These are phyloP conservation scores for Cotesia typhae DNA, from an alignment of 1,140 invertebrate genomes.

Conservation along the genomic window DNA sequence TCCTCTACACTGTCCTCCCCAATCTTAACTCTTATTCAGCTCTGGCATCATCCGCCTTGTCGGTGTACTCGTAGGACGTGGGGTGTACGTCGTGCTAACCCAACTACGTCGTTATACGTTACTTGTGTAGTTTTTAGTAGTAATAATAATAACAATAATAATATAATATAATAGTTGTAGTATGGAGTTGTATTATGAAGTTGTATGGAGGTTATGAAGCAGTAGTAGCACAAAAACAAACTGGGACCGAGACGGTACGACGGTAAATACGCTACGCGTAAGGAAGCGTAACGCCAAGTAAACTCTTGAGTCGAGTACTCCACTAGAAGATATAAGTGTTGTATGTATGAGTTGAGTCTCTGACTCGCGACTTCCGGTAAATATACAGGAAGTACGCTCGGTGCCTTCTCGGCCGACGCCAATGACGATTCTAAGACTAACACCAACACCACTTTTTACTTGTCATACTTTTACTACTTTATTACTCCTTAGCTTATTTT, in stretches of 20 bases:
- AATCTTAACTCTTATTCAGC: not conserved
- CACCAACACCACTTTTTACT: not conserved
- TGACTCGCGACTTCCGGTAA: slow-evolving; percentile 60
- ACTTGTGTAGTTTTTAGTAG: too few relatives aligned
- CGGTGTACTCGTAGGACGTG: not conserved
- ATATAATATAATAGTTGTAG: too few relatives aligned
- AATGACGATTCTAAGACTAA: too few relatives aligned
- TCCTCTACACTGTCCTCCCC: not conserved
- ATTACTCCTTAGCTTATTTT: too few relatives aligned
- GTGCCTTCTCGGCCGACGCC: slow-evolving; percentile 44
- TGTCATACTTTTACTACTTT: not conserved
- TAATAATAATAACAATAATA: too few relatives aligned
- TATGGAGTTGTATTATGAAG: too few relatives aligned
- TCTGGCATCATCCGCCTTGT: not conserved
- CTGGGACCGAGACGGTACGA: slow-evolving; percentile 41
- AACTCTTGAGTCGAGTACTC: slow-evolving; percentile 36
- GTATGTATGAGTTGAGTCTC: slow-evolving; percentile 42
- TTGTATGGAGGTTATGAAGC: too few relatives aligned
- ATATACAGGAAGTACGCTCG: slow-evolving; percentile 57
- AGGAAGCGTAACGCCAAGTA: slow-evolving; percentile 58
- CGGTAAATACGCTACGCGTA: slow-evolving; percentile 55
- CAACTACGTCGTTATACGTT: too few relatives aligned
- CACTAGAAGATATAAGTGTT: too few relatives aligned
- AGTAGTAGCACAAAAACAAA: slow-evolving; percentile 11
- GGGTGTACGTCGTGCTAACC: not conserved